Conservation (phyloP, 2,888 invertebrate genomes). For the Gerris lacustris region DNA sequence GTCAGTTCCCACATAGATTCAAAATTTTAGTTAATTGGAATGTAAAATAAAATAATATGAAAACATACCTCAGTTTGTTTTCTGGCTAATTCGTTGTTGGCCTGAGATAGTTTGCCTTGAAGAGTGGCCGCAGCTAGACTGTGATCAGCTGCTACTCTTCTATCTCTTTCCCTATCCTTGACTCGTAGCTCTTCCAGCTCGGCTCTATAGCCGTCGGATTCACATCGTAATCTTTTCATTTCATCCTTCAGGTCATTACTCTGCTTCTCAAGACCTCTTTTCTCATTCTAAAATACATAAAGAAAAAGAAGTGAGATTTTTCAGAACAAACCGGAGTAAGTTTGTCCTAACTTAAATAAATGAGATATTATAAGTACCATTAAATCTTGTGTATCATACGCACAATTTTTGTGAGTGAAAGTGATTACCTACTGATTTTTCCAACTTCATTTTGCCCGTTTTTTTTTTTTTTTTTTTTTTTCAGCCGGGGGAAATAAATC, state of each 20-base stretch:
- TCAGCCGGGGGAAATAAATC: no score
- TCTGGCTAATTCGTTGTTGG: constrained; percentile 24
- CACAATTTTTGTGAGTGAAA: no score
- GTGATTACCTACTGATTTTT: no score
- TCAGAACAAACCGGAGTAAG: neutral
- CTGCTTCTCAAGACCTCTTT: constrained; percentile 29
- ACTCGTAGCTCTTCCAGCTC: constrained; percentile 22
- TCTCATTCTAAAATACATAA: constrained; percentile 29
- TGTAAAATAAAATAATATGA: neutral
- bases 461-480: no score
- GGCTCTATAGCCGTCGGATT: constrained; percentile 23
- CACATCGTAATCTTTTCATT: constrained; percentile 22
- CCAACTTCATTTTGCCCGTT: no score
- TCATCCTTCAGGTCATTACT: constrained; percentile 32
- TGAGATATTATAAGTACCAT: neutral
- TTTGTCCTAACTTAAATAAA: neutral
- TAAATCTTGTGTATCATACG: neutral
- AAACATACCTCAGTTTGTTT: constrained; percentile 24
- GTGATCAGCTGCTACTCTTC: neutral
- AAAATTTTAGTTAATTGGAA: no score
- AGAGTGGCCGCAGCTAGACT: constrained; percentile 20
- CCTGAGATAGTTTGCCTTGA: constrained; percentile 25
- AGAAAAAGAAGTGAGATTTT: constrained; percentile 8
- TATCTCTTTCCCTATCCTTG: constrained; percentile 21
- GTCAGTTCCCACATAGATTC: no score